A percentile compares a stretch with the other conserved stretches of the same genome.
phyloP scores from a whole-genome alignment of 2,797 vertebrate genomes.

The Adrianichthys oophorus region DNA sequence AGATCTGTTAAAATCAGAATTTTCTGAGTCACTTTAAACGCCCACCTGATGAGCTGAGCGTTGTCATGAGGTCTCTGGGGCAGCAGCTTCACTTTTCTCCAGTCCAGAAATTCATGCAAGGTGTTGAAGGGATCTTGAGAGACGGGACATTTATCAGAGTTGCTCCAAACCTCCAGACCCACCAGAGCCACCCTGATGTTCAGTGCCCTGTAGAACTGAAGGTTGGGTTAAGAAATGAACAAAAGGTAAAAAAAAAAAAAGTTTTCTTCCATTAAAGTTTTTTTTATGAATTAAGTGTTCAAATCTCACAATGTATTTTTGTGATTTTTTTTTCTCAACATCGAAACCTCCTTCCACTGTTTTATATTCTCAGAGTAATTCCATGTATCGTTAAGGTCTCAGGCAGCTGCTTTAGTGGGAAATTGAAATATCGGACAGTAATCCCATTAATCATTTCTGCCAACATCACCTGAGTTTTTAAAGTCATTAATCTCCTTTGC shows the following conservation, averaged over 20 bases:
- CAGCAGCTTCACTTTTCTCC: conserved; percentile 94
- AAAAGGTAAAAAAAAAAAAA: too few relatives aligned
- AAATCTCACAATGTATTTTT: too few relatives aligned
- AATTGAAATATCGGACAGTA: conserved; percentile 58
- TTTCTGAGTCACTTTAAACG: neutral
- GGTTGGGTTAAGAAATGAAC: neutral
- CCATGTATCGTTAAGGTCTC: conserved; percentile 31
- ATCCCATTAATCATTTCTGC: conserved; percentile 65
- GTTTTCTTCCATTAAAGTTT: too few relatives aligned
- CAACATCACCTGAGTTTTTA: conserved; percentile 65
- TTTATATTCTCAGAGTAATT: conserved; percentile 35
- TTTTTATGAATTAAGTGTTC: too few relatives aligned
- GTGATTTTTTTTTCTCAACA: conserved; percentile 10
- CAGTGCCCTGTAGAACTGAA: conserved; percentile 91
- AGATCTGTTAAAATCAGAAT: neutral
- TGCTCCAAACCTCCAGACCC: conserved; percentile 96
- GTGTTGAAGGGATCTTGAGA: conserved; percentile 95
- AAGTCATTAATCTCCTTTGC: conserved; percentile 62
- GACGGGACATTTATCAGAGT: conserved; percentile 91
- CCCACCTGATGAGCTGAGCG: conserved; percentile 94
- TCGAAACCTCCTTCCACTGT: conserved; percentile 15
- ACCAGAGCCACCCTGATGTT: conserved; percentile 96
- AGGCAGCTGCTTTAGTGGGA: conserved; percentile 55
- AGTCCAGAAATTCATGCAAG: conserved; percentile 96
- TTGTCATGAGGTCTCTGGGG: conserved; percentile 95